These are phyloP conservation scores for Mormyrus lacerda DNA, from an alignment of 2,113 vertebrate genomes.

Conservation along the genomic window DNA sequence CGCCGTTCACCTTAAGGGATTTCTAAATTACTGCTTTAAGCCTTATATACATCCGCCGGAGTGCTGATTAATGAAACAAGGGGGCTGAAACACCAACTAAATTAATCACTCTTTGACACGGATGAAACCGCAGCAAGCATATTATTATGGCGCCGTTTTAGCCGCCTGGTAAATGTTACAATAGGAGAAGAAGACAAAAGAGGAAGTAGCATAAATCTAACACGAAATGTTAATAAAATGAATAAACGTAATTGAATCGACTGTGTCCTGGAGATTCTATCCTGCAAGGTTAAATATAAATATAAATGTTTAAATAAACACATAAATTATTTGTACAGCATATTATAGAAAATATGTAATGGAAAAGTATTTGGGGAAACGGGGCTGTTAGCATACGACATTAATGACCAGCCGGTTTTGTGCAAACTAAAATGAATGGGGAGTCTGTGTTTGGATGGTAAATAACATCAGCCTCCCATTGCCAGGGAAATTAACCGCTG, in stretches of 20 bases:
- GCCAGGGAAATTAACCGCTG: neutral
- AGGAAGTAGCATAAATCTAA: neutral
- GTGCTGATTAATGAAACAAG: conserved; percentile 24
- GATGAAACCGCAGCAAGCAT: conserved; percentile 13
- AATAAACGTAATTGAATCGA: neutral
- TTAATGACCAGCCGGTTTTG: neutral
- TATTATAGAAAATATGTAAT: conserved; percentile 2
- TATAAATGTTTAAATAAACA: conserved; percentile 2
- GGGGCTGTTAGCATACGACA: neutral
- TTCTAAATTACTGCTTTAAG: neutral
- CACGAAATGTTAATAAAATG: neutral
- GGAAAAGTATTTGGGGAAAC: neutral
- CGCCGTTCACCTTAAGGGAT: neutral
- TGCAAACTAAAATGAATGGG: neutral
- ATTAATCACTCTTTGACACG: conserved; percentile 29
- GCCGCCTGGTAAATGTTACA: neutral
- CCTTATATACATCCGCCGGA: conserved; percentile 6
- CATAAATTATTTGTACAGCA: neutral
- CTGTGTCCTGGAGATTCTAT: neutral
- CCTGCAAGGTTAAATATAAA: neutral
- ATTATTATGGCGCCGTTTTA: neutral
- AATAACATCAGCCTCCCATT: neutral
- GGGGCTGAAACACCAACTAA: neutral
- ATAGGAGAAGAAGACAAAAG: neutral
- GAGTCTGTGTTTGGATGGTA: neutral